Evolutionary conservation across 1,140 invertebrate genomes (phyloP).

Genomic region (Drosophila tsacasi): DNA sequence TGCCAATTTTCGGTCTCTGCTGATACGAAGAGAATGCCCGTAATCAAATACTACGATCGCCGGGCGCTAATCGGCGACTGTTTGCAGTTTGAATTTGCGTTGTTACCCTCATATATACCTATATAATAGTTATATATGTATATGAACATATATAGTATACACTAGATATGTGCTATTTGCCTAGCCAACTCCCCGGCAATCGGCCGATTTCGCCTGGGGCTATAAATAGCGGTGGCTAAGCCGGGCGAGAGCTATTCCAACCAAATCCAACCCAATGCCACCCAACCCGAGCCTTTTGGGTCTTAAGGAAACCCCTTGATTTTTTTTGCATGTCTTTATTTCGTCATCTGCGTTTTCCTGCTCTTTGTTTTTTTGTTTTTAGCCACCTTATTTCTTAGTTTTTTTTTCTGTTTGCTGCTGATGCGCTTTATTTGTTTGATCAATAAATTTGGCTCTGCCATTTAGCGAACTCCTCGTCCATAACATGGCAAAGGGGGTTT

Average conservation of each 20-base stretch:
- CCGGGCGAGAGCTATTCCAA: background rate
- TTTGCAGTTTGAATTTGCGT: constrained; percentile 73
- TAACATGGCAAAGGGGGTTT: background rate
- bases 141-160: background rate
- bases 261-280: background rate
- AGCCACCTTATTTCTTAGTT: background rate
- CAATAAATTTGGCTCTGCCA: constrained; percentile 68
- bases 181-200: constrained; percentile 10
- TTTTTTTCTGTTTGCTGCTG: constrained; percentile 13
- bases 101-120: constrained; percentile 16
- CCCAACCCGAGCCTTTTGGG: background rate
- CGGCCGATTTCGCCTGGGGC: constrained; percentile 4
- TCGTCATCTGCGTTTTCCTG: constrained; percentile 44
- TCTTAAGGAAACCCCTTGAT: background rate
- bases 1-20: constrained; percentile 23
- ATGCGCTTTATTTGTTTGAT: constrained; percentile 81
- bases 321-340: constrained; percentile 24
- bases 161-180: constrained; percentile 9
- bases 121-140: background rate
- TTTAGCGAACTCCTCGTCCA: constrained; percentile 34
- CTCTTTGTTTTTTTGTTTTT: constrained; percentile 21
- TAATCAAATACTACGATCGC: constrained; percentile 69
- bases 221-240: constrained; percentile 35
- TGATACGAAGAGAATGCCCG: constrained; percentile 58
- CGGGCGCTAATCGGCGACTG: constrained; percentile 65